phyloP scores from a whole-genome alignment of 1,140 invertebrate species.

The Rhysida immarginata region DNA sequence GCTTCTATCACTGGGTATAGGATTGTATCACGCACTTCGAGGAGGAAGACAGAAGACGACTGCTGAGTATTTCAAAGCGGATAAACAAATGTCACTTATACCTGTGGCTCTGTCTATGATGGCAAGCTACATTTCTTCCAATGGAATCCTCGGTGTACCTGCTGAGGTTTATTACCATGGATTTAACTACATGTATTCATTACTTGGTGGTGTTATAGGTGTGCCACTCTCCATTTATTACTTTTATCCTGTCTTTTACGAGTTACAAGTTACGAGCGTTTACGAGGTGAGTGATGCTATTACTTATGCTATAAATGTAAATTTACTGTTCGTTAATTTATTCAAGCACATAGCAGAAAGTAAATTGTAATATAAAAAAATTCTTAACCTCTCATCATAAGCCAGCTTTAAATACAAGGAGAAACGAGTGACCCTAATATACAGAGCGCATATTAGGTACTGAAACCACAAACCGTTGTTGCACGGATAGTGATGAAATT shows the following conservation, averaged over 20 bases:
- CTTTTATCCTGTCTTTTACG: slow-evolving; percentile 28
- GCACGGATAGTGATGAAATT: too few relatives aligned
- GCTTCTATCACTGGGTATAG: neutral
- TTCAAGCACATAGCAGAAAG: too few relatives aligned
- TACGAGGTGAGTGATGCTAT: slow-evolving; percentile 26
- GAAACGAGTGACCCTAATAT: too few relatives aligned
- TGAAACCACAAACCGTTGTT: too few relatives aligned
- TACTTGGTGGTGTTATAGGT: neutral
- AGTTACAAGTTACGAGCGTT: slow-evolving; percentile 24
- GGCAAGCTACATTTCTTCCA: neutral
- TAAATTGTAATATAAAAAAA: too few relatives aligned
- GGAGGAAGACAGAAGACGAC: neutral
- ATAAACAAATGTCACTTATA: neutral
- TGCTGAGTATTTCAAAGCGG: neutral
- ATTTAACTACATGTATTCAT: neutral
- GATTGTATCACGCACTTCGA: neutral
- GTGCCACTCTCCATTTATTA: slow-evolving; percentile 18
- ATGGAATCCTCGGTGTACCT: neutral
- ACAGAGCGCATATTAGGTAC: too few relatives aligned
- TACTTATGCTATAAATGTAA: too few relatives aligned
- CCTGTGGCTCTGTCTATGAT: neutral
- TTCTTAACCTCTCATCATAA: too few relatives aligned
- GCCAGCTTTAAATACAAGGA: too few relatives aligned
- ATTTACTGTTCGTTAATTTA: too few relatives aligned
- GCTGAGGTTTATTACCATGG: neutral